Evolutionary conservation across 2,113 vertebrate genomes (phyloP), one percentile per base, ranked within the genome.

Genomic region (Tyto alba): DNA sequence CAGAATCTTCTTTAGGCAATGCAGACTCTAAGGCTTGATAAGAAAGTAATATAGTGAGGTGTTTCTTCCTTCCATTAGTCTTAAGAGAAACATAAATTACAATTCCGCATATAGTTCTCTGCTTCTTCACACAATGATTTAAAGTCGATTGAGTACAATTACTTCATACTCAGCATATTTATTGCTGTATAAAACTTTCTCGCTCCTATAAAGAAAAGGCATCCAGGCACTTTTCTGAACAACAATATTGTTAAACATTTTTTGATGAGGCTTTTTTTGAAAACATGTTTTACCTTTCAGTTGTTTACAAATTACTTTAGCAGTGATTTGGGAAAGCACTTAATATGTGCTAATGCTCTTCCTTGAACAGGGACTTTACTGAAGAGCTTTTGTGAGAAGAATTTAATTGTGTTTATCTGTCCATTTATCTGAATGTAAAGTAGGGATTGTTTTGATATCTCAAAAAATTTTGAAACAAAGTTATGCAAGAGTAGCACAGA

Each of bases 41-140:
- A 50, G 56, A 81, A 96, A 69, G 52, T 69, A 87, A 63, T 26
- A 43, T 8, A 78, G 76, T 45, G 53, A 94, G 43, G 52, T 34
- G 48, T 64, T 60, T 94, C 83, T 69, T 90, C 50, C 82, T 93
- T 90, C 88, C 90, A 97, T 95, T 94, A 96, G 76, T 90, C 77
- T 45, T 85, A 85, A 75, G 45, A 90, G 83, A 94, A 96, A 80
- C 53, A 78, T 74, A 84, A 69, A 88, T 91, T 67, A 91, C 50
- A 83, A 95, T 50, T 94, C 71, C 90, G 88, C 79, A 79, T 41
- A 78, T 88, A 78, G 89, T 75, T 78, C 84, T 75, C 66, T 88
- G 56, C 69, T 77, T 71, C 60, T 88, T 94, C 87, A 79, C 60
- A 64, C 68, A 72, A 53, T 87, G 57, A 89, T 92, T 92, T 96